A percentile compares a stretch with the other conserved stretches of the same genome.
Conservation (phyloP, 1,140 invertebrate species). For the Onthophagus taurus region DNA sequence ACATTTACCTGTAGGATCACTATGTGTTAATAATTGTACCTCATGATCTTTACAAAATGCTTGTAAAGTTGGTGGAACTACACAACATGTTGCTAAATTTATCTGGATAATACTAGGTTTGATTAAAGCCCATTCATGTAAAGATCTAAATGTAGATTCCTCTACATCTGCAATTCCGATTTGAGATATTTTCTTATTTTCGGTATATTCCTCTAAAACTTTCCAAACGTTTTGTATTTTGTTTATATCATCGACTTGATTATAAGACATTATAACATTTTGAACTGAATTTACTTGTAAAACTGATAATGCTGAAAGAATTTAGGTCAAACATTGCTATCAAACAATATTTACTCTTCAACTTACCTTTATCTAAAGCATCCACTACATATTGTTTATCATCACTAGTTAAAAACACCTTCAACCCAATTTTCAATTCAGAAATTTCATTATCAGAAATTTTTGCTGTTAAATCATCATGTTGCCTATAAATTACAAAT, state of each 20-base stretch:
- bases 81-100: slow-evolving; percentile 90
- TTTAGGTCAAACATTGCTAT: not conserved
- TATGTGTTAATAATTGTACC: slow-evolving; percentile 90
- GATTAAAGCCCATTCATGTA: slow-evolving; percentile 71
- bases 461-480: slow-evolving; percentile 47
- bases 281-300: slow-evolving; percentile 59
- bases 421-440: slow-evolving; percentile 55
- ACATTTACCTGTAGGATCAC: slow-evolving; percentile 74
- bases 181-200: slow-evolving; percentile 54
- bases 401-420: slow-evolving; percentile 53
- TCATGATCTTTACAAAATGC: slow-evolving; percentile 83
- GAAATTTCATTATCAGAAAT: slow-evolving; percentile 49
- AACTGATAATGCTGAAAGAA: slow-evolving; percentile 49
- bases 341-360: not conserved
- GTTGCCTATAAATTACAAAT: slow-evolving; percentile 39
- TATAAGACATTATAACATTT: slow-evolving; percentile 65
- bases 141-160: slow-evolving; percentile 60
- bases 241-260: slow-evolving; percentile 47
- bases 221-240: slow-evolving; percentile 64
- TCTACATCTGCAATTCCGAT: slow-evolving; percentile 87
- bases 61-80: slow-evolving; percentile 83
- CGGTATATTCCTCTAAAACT: slow-evolving; percentile 58
- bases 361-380: slow-evolving; percentile 47
- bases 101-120: slow-evolving; percentile 92
- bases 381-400: slow-evolving; percentile 42